Conservation (phyloP, 2,113 vertebrate genomes). For the Galbula dea region DNA sequence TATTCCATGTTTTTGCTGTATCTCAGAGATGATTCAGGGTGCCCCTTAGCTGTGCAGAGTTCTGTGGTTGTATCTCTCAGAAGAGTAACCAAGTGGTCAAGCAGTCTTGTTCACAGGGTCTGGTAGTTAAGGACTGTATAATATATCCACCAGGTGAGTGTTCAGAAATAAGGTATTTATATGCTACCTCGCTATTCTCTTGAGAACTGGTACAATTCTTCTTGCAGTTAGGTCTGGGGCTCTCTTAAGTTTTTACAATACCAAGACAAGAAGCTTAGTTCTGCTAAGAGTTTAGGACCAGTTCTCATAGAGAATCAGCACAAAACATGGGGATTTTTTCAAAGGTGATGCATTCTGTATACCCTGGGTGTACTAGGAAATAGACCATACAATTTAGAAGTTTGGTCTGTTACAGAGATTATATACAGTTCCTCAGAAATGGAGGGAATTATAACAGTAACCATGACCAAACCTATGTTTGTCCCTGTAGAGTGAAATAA, state of each 20-base stretch:
- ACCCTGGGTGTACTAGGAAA: background rate
- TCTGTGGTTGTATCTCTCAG: background rate
- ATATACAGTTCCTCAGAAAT: background rate
- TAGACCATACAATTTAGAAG: background rate
- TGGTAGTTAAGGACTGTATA: background rate
- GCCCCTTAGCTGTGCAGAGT: background rate
- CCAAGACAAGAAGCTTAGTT: background rate
- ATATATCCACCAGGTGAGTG: background rate
- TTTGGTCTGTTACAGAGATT: background rate
- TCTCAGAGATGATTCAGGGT: background rate
- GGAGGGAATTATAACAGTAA: background rate
- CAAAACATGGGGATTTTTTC: conserved; percentile 10
- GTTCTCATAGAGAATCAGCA: background rate
- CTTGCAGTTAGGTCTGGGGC: background rate
- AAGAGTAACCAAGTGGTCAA: background rate
- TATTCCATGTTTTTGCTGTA: background rate
- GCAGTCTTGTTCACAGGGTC: background rate
- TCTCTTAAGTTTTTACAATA: background rate
- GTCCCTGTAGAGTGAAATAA: background rate
- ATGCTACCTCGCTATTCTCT: conserved; percentile 48
- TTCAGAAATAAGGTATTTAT: background rate
- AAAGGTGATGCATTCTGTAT: background rate
- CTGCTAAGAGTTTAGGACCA: background rate
- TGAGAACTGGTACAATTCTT: conserved; percentile 8
- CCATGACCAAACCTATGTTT: background rate